Conservation (phyloP, 2,888 invertebrate species). For the Acanthosepion lycidas region DNA sequence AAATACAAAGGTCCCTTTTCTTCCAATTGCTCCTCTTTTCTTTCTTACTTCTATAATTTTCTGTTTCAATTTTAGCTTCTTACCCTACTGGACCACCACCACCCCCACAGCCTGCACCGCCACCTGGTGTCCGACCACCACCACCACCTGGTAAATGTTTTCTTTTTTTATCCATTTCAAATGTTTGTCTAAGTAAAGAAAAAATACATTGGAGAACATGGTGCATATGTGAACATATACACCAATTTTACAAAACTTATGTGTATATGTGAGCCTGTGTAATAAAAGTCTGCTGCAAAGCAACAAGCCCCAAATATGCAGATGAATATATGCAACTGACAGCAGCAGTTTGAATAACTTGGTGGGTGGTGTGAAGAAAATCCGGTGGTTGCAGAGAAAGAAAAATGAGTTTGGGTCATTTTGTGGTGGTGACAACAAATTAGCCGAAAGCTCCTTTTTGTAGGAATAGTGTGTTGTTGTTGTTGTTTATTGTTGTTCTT, state of each 20-base stretch:
- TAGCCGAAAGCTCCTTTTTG: neutral
- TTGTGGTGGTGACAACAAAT: neutral
- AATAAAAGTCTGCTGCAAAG: neutral
- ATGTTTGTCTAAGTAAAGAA: neutral
- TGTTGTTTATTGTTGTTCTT: neutral
- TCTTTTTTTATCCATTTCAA: conserved; percentile 42
- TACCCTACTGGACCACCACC: conserved; percentile 64
- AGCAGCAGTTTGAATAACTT: neutral
- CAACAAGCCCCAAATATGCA: neutral
- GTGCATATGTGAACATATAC: neutral
- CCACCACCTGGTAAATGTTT: conserved; percentile 57
- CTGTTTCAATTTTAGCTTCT: conserved; percentile 57
- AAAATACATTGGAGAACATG: neutral
- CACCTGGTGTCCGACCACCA: conserved; percentile 70
- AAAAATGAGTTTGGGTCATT: neutral
- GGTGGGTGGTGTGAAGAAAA: conserved; percentile 23
- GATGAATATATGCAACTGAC: neutral
- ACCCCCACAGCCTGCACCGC: conserved; percentile 68
- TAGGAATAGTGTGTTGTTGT: neutral
- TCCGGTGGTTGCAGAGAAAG: conserved; percentile 12
- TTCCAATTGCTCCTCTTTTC: neutral
- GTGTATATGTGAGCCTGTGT: neutral
- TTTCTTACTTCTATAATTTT: conserved; percentile 44
- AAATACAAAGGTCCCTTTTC: neutral
- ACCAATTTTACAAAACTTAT: neutral